Base-by-base conservation (phyloP, 2,888 invertebrate species). In the Drosophila subquinaria region DNA sequence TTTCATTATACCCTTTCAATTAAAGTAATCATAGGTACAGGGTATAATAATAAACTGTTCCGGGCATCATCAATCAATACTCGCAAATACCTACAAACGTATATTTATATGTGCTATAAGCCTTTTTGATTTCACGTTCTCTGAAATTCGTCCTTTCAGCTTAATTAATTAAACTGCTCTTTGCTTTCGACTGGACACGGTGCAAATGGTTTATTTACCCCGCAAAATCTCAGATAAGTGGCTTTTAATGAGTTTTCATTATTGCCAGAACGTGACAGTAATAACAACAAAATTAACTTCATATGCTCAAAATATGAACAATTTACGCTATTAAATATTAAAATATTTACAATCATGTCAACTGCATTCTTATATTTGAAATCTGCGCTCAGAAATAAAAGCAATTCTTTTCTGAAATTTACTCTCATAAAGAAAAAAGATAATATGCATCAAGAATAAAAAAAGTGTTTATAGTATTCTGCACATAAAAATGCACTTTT, bases 161-260 rank as follows among this genome's bases (percentile, higher is more conserved):
- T 8, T 13, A 15, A 42, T 52, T 61, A 43, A 61, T 52, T 35
- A 43, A 27, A 33, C 33, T 23, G 43, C 40, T 15, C n/a, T 61
- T 52, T 23, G 30, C 43, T 23, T 43, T 23, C 33, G 10, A 43
- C 43, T 27, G 51, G 8, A 33, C 33, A 23, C 35, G 45, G 17
- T 10, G 50, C 17, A 38, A 42, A 43, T 51, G 35, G 51, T 61
- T 52, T 17, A 63, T 55, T 63, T 55, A 55, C 15, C 38, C 43
- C 9, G 10, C 11, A 30, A 63, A 56, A 63, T 63, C 56, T 27
- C 47, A 48, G 56, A 56, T 56, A 56, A 63, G 47, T 63, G 47
- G 33, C 33, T n/a, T 30, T 63, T 56, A 63, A 63, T 63, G 47
- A 63, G 47, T 8, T 63, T 47, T 56, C 36, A 51, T 62, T 43